Percentiles rank a stretch among this genome's conserved stretches.
Conservation (phyloP, 2,797 vertebrate genomes). For the Merluccius polli region DNA sequence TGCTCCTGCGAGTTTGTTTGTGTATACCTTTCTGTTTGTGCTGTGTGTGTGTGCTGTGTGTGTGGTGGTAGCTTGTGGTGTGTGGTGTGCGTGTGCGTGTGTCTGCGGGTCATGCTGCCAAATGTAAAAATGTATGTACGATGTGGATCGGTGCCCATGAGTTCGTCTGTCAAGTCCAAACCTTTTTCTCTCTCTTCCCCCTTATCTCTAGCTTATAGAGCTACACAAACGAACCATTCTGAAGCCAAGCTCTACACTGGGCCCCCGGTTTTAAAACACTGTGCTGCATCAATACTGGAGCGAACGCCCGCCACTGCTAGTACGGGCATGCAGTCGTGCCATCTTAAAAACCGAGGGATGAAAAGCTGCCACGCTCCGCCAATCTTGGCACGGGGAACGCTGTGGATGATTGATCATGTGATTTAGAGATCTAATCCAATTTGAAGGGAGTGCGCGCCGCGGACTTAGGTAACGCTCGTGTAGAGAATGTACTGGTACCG, state of each 20-base stretch:
- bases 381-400: conserved; percentile 59
- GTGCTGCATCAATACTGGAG: conserved; percentile 1
- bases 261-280: conserved; percentile 10
- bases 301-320: conserved; percentile 7
- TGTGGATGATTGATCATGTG: conserved; percentile 67
- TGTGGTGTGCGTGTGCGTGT: not conserved
- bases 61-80: too few species aligned
- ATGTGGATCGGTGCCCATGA: not conserved
- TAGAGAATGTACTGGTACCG: conserved; percentile 45
- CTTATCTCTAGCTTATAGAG: conserved; percentile 13
- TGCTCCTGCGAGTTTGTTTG: conserved; percentile 4
- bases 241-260: conserved; percentile 10
- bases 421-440: conserved; percentile 72
- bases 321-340: conserved; percentile 30
- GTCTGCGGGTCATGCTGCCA: not conserved
- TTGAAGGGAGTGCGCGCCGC: conserved; percentile 51
- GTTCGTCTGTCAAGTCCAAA: not conserved
- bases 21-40: conserved; percentile 2
- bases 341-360: conserved; percentile 34
- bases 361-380: conserved; percentile 27
- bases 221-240: conserved; percentile 25
- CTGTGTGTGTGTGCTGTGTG: conserved; percentile 13
- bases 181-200: not conserved
- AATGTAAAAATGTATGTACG: not conserved
- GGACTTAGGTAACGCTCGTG: conserved; percentile 57